Percentiles rank a stretch among this genome's conserved stretches.
Evolutionary conservation across 1,140 invertebrate genomes (phyloP).

Genomic region (Panulirus ornatus): DNA sequence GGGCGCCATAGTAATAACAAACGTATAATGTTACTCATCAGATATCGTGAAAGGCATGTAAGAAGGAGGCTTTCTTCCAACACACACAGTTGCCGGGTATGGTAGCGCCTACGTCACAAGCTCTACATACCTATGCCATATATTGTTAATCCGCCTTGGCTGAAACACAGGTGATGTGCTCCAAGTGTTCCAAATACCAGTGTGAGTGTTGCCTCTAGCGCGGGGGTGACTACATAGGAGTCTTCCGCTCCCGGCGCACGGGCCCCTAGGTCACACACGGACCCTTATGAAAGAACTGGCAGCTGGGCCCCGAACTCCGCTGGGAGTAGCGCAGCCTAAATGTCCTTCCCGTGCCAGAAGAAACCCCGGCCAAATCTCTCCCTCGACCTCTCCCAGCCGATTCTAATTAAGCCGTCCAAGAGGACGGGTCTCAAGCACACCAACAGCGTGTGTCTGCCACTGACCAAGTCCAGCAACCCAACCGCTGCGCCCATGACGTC

Average conservation of each 20-base stretch:
- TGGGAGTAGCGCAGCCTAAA: slow-evolving; percentile 5
- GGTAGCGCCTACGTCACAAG: no score
- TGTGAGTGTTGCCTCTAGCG: no score
- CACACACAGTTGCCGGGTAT: no score
- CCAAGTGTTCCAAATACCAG: no score
- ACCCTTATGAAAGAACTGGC: not conserved
- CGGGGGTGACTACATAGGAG: no score
- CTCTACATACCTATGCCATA: no score
- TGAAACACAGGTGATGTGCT: no score
- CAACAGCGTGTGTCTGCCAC: slow-evolving; percentile 60
- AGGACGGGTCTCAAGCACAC: slow-evolving; percentile 55
- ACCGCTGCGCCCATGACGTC: slow-evolving; percentile 30
- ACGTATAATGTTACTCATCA: no score
- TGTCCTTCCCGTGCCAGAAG: slow-evolving; percentile 68
- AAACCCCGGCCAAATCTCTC: slow-evolving; percentile 67
- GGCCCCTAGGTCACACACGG: not conserved
- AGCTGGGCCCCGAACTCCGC: not conserved
- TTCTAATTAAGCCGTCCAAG: slow-evolving; percentile 49
- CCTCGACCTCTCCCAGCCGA: slow-evolving; percentile 61
- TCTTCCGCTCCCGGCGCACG: not conserved
- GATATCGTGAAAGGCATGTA: no score
- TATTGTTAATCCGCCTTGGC: no score
- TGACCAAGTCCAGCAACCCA: slow-evolving; percentile 2
- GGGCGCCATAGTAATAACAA: no score
- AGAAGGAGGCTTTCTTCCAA: no score